phyloP scores from a whole-genome alignment of 64 coral and sea anemone species.

The Pocillopora verrucosa region DNA sequence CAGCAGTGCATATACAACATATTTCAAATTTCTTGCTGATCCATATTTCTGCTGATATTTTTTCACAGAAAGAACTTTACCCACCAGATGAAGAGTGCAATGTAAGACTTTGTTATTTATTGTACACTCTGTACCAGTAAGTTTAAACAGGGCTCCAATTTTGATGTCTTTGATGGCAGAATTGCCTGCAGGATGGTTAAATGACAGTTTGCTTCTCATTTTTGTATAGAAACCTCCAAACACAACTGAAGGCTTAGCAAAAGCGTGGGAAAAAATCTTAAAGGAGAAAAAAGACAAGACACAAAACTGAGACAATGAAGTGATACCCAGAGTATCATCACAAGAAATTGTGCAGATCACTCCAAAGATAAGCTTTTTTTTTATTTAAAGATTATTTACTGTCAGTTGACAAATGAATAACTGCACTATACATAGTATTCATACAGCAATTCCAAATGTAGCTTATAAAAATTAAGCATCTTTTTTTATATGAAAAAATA shows the following conservation, averaged over 20 bases:
- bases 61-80: conserved; percentile 31
- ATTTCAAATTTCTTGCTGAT: not conserved
- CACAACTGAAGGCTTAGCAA: conserved; percentile 50
- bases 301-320: not conserved
- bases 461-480: too few species aligned
- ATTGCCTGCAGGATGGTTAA: not conserved
- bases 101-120: conserved; percentile 1
- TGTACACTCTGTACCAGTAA: not conserved
- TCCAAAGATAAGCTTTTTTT: not conserved
- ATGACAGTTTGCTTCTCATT: not conserved
- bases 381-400: not conserved
- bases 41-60: not conserved
- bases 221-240: conserved; percentile 55
- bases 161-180: too few species aligned
- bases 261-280: conserved; percentile 50
- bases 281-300: conserved; percentile 29
- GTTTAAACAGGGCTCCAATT: not conserved
- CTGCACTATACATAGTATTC: not conserved
- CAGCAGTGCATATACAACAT: not conserved
- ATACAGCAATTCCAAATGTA: too few species aligned
- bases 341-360: not conserved
- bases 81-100: conserved; percentile 46
- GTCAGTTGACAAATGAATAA: not conserved
- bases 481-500: too few species aligned
- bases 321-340: not conserved